Evolutionary conservation across 53 echinoderm and acorn worm species (phyloP).

Genomic region (Echinometra lucunter): DNA sequence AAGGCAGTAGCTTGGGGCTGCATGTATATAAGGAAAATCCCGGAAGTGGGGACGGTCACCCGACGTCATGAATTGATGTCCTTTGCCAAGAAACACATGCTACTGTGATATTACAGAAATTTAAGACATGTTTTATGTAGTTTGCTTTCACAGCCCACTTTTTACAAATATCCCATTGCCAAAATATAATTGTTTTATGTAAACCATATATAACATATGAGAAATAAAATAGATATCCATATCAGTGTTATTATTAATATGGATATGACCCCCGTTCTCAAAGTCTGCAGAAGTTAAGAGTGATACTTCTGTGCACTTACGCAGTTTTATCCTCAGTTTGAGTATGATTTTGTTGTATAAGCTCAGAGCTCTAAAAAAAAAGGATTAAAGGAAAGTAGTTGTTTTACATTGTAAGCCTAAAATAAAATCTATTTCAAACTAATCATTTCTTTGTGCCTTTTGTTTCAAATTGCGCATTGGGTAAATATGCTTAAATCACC

Average conservation of each 20-base stretch:
- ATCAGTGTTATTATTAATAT: neutral
- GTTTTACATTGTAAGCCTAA: neutral
- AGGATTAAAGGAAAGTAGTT: neutral
- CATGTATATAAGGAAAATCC: neutral
- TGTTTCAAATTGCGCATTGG: too few relatives aligned
- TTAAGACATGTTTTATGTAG: too few relatives aligned
- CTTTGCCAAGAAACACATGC: neutral
- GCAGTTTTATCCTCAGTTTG: too few relatives aligned
- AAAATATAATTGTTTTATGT: too few relatives aligned
- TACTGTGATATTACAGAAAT: neutral
- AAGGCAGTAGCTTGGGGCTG: neutral
- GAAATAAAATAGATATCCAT: too few relatives aligned
- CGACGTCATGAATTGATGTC: neutral
- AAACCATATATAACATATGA: too few relatives aligned
- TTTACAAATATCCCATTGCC: too few relatives aligned
- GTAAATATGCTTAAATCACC: too few relatives aligned
- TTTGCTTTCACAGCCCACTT: too few relatives aligned
- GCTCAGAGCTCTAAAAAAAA: too few relatives aligned
- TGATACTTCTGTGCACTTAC: neutral
- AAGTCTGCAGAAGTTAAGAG: neutral
- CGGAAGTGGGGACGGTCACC: too few relatives aligned
- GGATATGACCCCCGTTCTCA: neutral
- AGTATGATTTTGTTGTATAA: neutral
- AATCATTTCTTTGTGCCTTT: too few relatives aligned
- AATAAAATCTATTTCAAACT: neutral